Evolutionary conservation across 2,888 invertebrate species (phyloP).

Genomic region (Cosmia pyralina): DNA sequence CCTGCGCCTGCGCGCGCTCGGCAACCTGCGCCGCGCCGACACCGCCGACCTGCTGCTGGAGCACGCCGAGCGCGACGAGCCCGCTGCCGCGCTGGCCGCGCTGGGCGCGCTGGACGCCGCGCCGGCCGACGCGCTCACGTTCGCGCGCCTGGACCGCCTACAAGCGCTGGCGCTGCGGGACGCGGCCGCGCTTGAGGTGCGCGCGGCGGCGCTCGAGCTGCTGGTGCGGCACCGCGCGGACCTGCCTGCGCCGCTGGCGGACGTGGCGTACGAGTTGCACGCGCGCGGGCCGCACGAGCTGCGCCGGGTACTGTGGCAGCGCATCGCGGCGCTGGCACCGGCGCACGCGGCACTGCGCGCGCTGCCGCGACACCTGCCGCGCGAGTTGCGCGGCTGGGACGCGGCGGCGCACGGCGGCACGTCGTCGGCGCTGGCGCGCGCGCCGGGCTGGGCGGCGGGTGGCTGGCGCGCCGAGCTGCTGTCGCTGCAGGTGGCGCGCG

Average conservation of each 20-base stretch:
- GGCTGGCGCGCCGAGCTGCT: constrained; percentile 72
- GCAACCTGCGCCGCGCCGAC: constrained; percentile 75
- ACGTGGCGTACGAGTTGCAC: constrained; percentile 61
- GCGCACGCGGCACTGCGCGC: constrained; percentile 58
- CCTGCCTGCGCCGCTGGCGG: constrained; percentile 64
- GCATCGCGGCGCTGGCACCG: constrained; percentile 68
- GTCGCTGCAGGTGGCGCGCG: constrained; percentile 77
- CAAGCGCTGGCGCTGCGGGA: constrained; percentile 60
- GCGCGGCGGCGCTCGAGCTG: constrained; percentile 77
- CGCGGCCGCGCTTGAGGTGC: constrained; percentile 68
- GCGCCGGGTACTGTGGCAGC: constrained; percentile 79
- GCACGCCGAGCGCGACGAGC: constrained; percentile 65
- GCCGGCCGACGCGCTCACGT: constrained; percentile 49
- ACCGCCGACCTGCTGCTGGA: constrained; percentile 69
- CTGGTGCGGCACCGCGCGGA: constrained; percentile 59
- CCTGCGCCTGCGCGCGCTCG: constrained; percentile 73
- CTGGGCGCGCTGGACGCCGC: constrained; percentile 55
- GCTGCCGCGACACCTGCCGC: constrained; percentile 64
- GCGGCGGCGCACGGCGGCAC: constrained; percentile 70
- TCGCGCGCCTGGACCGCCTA: constrained; percentile 58
- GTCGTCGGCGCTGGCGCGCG: constrained; percentile 74
- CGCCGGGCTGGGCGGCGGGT: constrained; percentile 67
- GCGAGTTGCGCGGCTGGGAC: constrained; percentile 67
- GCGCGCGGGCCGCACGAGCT: constrained; percentile 71
- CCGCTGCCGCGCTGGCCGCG: constrained; percentile 66